Conservation (phyloP, 2,888 invertebrate species). For the Gonocerus acuteangulatus region DNA sequence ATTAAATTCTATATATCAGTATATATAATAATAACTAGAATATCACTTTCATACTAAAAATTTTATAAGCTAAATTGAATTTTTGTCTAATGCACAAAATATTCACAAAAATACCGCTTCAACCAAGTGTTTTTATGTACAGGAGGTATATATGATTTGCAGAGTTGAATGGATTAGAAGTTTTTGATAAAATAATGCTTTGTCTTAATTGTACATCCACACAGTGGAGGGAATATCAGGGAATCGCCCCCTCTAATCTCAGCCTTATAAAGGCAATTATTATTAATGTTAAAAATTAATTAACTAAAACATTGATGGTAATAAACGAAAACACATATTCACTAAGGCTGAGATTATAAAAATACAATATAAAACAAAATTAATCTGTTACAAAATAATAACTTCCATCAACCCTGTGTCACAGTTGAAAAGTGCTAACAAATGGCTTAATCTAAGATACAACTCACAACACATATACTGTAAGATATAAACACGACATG, state of each 20-base stretch:
- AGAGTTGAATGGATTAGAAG: constrained; percentile 22
- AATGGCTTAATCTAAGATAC: constrained; percentile 20
- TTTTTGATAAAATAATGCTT: constrained; percentile 24
- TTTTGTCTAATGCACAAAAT: constrained; percentile 16
- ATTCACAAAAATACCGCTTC: constrained; percentile 26
- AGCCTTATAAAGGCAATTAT: constrained; percentile 24
- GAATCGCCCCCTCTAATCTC: constrained; percentile 19
- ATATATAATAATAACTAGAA: constrained; percentile 19
- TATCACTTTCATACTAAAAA: constrained; percentile 25
- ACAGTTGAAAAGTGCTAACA: constrained; percentile 17
- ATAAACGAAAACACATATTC: no score
- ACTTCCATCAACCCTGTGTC: constrained; percentile 15
- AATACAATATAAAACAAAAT: not conserved
- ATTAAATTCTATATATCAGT: constrained; percentile 13
- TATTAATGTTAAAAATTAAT: not conserved
- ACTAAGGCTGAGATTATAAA: no score
- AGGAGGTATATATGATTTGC: constrained; percentile 31
- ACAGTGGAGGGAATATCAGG: constrained; percentile 33
- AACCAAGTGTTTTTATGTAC: constrained; percentile 29
- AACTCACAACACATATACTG: constrained; percentile 27
- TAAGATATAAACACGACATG: constrained; percentile 23
- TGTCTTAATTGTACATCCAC: constrained; percentile 25
- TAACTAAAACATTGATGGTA: no score
- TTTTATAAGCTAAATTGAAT: constrained; percentile 21
- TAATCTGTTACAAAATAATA: not conserved